Evolutionary conservation across 2,888 invertebrate species (phyloP).

Genomic region (Eledone cirrhosa): DNA sequence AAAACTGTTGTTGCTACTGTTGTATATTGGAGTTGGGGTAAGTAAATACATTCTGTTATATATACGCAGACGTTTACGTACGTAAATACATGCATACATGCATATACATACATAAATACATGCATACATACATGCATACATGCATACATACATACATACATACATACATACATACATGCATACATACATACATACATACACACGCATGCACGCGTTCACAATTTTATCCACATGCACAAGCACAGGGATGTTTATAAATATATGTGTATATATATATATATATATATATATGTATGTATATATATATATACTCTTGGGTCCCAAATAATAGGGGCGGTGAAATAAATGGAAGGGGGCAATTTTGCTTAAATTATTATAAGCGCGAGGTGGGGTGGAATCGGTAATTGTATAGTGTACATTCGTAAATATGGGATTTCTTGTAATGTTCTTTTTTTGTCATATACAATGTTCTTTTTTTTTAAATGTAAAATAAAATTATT

Average conservation of each 20-base stretch:
- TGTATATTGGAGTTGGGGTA: not conserved
- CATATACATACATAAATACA: not conserved
- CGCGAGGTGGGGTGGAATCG: no score
- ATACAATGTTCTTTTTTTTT: no score
- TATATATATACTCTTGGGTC: conserved; percentile 7
- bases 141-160: not conserved
- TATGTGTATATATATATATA: not conserved
- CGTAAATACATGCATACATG: not conserved
- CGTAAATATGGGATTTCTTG: no score
- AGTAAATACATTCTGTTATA: not conserved
- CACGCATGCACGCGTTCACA: not conserved
- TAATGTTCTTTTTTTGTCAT: no score
- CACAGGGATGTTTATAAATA: not conserved
- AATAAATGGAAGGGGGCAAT: no score
- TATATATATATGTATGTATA: not conserved
- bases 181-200: not conserved
- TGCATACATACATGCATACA: not conserved
- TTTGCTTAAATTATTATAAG: no score
- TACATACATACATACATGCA: not conserved
- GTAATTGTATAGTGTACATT: no score
- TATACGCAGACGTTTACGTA: not conserved
- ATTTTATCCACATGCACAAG: not conserved
- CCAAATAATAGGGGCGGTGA: no score
- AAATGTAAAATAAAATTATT: no score
- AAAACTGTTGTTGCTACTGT: no score